Percentiles rank a stretch among this genome's conserved stretches.
phyloP scores from a whole-genome alignment of 1,140 invertebrate species.

The Zaprionus ghesquierei region DNA sequence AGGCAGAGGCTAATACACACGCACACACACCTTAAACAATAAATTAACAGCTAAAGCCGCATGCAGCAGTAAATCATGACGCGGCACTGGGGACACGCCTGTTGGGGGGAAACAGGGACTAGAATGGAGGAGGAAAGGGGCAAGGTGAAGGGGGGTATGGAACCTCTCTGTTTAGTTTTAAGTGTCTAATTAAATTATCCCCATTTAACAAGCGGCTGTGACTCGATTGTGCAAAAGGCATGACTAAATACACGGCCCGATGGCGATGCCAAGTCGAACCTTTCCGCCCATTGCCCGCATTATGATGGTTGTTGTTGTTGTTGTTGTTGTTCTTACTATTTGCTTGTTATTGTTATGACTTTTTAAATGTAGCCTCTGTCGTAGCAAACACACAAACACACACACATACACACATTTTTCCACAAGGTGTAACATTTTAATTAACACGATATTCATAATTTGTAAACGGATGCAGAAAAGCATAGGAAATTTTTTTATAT shows the following conservation, averaged over 20 bases:
- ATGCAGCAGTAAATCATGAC: slow-evolving; percentile 43
- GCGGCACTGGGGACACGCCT: neutral
- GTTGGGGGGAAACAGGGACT: neutral
- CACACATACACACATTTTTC: too few relatives aligned
- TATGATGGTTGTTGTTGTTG: slow-evolving; percentile 2
- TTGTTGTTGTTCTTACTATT: slow-evolving; percentile 30
- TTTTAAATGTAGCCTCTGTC: slow-evolving; percentile 14
- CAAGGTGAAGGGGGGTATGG: neutral
- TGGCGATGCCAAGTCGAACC: slow-evolving; percentile 18
- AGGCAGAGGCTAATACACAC: neutral
- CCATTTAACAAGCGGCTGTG: slow-evolving; percentile 71
- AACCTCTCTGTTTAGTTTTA: slow-evolving; percentile 61
- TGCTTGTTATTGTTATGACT: slow-evolving; percentile 33
- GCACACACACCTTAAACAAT: slow-evolving; percentile 30
- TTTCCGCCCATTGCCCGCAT: slow-evolving; percentile 40
- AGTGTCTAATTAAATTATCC: slow-evolving; percentile 76
- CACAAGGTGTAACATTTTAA: slow-evolving; percentile 79
- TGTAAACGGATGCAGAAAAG: slow-evolving; percentile 45
- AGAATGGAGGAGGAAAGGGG: neutral
- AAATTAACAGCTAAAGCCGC: slow-evolving; percentile 52
- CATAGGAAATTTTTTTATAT: slow-evolving; percentile 5
- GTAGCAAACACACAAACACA: neutral
- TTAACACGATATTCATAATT: slow-evolving; percentile 72
- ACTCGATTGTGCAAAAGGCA: slow-evolving; percentile 75
- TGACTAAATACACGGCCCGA: slow-evolving; percentile 59